These are phyloP conservation scores for Mystacornis crossleyi DNA, from an alignment of 2,113 vertebrate species.

Conservation along the genomic window DNA sequence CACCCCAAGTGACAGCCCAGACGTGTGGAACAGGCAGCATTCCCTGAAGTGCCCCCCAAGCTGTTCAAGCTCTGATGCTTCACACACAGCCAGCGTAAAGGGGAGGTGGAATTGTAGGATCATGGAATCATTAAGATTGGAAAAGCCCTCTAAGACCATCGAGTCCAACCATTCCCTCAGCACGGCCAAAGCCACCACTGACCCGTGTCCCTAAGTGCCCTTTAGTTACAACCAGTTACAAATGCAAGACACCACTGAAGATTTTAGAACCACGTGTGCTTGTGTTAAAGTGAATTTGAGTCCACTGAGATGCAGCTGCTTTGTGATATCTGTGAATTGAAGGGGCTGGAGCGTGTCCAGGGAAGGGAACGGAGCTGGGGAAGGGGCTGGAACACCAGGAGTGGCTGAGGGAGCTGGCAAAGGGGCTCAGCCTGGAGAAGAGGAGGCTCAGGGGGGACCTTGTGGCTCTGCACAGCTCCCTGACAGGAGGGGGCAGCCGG, in stretches of 20 bases:
- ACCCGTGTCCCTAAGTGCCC: background rate
- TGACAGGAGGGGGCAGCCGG: background rate
- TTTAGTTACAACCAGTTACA: background rate
- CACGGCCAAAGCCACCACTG: background rate
- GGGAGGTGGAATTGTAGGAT: background rate
- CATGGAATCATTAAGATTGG: background rate
- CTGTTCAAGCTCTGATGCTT: accelerated
- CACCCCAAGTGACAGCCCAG: background rate
- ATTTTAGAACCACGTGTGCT: background rate
- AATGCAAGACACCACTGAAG: background rate
- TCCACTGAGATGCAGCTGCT: background rate
- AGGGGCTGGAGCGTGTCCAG: accelerated
- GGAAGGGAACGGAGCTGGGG: background rate
- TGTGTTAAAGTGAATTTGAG: background rate
- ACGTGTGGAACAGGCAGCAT: accelerated
- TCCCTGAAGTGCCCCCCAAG: background rate
- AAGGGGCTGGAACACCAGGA: background rate
- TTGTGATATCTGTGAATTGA: background rate
- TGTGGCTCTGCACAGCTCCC: background rate
- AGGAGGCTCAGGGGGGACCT: background rate
- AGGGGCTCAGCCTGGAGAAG: background rate
- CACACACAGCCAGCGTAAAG: background rate
- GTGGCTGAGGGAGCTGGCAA: background rate
- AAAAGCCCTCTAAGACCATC: background rate
- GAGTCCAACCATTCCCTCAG: background rate